phyloP scores from a whole-genome alignment of 2,113 vertebrate genomes.

The Takifugu bimaculatus region DNA sequence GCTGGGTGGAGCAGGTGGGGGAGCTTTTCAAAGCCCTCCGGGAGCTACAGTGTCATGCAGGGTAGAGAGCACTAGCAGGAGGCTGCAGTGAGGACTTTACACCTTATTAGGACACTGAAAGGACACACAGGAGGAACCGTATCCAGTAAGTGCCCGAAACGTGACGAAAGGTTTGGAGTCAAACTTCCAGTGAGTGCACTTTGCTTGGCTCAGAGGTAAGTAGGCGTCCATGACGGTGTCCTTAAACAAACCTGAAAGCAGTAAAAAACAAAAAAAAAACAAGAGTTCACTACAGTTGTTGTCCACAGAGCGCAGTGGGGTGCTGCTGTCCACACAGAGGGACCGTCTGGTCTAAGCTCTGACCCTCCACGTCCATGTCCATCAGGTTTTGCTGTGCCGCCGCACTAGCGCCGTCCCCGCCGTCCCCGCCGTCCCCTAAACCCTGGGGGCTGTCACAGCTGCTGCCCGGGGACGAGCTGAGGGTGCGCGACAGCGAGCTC shows the following conservation, averaged over 20 bases:
- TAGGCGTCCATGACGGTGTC: conserved; percentile 8
- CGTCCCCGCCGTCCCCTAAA: conserved; percentile 65
- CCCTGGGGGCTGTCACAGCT: conserved; percentile 77
- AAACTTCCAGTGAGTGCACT: conserved; percentile 36
- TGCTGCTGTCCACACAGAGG: conserved; percentile 76
- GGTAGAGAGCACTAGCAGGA: conserved; percentile 26
- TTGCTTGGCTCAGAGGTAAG: conserved; percentile 52
- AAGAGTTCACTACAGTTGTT: conserved; percentile 50
- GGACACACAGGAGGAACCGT: conserved; percentile 26
- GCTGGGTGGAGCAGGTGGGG: conserved; percentile 7
- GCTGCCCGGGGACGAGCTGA: conserved; percentile 80
- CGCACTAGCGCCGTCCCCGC: conserved; percentile 15
- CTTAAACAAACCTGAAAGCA: neutral
- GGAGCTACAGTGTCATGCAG: conserved; percentile 31
- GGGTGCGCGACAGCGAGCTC: conserved; percentile 78
- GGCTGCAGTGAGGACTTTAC: conserved; percentile 20
- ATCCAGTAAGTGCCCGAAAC: conserved; percentile 33
- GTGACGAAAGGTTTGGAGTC: conserved; percentile 26
- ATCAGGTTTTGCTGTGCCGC: conserved; percentile 75
- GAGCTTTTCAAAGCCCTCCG: conserved; percentile 42
- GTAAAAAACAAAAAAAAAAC: neutral
- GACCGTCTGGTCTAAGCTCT: conserved; percentile 81
- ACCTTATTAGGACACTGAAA: conserved; percentile 27
- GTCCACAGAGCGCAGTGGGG: conserved; percentile 59
- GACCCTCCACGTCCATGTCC: conserved; percentile 89